A percentile compares a stretch with the other conserved stretches of the same genome.
Conservation (phyloP, 2,888 invertebrate genomes). For the Eilema griseolum region DNA sequence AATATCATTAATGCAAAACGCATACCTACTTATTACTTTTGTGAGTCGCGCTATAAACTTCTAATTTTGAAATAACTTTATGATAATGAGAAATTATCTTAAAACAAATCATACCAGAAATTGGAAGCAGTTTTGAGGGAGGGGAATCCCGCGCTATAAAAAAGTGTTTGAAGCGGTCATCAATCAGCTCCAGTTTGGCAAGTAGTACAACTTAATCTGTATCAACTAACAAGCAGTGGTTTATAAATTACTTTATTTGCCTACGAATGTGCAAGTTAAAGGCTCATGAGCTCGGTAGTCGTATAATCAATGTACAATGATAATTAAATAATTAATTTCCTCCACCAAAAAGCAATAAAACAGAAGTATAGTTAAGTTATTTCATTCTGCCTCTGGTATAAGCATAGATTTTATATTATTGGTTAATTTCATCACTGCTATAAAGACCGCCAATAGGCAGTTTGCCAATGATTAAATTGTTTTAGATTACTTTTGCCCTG, state of each 20-base stretch:
- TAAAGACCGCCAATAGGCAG: too few species aligned
- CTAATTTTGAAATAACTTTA: too few species aligned
- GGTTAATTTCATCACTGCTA: too few species aligned
- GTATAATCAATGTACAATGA: background rate
- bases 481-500: too few species aligned
- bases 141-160: too few species aligned
- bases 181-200: background rate
- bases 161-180: background rate
- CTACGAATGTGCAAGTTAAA: slow-evolving; percentile 1
- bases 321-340: background rate
- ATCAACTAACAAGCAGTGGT: background rate
- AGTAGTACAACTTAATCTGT: background rate
- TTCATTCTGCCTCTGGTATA: background rate
- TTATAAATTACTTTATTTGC: slow-evolving; percentile 10
- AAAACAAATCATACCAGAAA: background rate
- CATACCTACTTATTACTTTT: too few species aligned
- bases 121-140: too few species aligned
- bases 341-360: background rate
- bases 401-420: background rate
- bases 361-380: background rate
- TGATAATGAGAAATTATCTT: background rate
- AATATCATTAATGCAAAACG: too few species aligned
- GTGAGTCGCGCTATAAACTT: too few species aligned
- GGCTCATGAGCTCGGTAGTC: background rate
- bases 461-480: too few species aligned